Percentiles rank a stretch among this genome's conserved stretches.
Evolutionary conservation across 2,888 invertebrate species (phyloP).

Genomic region (Alentia gelatinosa): DNA sequence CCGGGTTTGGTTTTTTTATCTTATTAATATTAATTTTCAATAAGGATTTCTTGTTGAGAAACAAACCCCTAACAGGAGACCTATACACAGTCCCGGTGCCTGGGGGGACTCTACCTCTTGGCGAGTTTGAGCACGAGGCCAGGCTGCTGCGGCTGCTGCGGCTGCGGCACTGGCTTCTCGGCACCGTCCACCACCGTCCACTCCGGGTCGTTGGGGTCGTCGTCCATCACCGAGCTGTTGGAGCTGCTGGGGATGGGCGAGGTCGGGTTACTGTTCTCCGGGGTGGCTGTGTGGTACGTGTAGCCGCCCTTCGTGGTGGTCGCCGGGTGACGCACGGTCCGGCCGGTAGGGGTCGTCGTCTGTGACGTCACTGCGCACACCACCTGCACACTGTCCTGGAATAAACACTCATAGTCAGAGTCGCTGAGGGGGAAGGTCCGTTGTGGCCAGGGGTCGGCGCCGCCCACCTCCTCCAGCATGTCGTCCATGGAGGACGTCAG

Average conservation of each 20-base stretch:
- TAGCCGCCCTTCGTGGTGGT: conserved; percentile 18
- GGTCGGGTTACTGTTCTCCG: conserved; percentile 60
- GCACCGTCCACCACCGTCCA: conserved; percentile 69
- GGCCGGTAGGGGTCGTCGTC: neutral
- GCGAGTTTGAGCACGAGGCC: conserved; percentile 63
- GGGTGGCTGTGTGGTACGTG: conserved; percentile 27
- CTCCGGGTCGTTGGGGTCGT: conserved; percentile 77
- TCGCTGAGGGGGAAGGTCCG: conserved; percentile 75
- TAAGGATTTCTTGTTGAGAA: too few species aligned
- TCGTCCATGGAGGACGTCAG: neutral
- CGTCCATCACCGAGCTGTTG: conserved; percentile 65
- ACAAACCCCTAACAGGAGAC: too few species aligned
- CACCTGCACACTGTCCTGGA: conserved; percentile 60
- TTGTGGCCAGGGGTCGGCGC: conserved; percentile 71
- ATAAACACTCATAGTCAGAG: conserved; percentile 70
- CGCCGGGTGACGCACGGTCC: neutral
- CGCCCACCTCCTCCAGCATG: conserved; percentile 55
- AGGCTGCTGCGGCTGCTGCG: neutral
- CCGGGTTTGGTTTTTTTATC: neutral
- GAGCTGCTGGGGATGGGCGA: conserved; percentile 71
- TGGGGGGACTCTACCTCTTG: conserved; percentile 58
- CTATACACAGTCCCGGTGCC: neutral
- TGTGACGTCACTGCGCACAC: neutral
- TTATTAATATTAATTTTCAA: too few species aligned
- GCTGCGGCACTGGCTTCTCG: neutral